Base-by-base conservation (phyloP, 2,888 invertebrate species). In the Hypolimnas misippus region DNA sequence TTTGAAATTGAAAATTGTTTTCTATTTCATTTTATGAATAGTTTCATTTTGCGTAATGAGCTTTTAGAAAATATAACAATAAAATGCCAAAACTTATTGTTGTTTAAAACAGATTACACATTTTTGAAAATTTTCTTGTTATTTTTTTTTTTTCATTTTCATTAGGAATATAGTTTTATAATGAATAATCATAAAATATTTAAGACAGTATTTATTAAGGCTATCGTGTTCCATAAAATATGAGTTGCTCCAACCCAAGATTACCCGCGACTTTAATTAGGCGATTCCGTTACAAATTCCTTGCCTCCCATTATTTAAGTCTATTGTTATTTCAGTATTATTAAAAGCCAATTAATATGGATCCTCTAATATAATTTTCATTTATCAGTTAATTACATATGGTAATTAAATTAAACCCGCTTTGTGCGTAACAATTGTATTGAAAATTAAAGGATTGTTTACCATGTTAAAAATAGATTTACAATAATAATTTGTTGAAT, bases 241-340 rank as follows among this genome's bases (percentile, higher is more conserved):
- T 62, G 25, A 57, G 38, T 49, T 57, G 52, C 57, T 35, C 17
- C 44, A 51, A 51, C 51, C 50, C 17, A 52, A 52, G 25, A 33
- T 25, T 51, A 42, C 19, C 40, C 16, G 58, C 46, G 84, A 80
- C 73, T 81, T 79, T 84, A 84, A 87, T 87, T 84, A 84, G 81
- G 75, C 79, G 81, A 86, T 87, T 83, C 81, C 84, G 84, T 87
- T 87, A 84, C 83, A 82, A 86, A 83, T 81, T 86, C 76, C 77
- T 77, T 71, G 62, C 62, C 68, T 70, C 70, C 72, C 72, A 74
- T 78, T 76, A 74, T 73, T 73, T 70, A 76, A 77, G 72, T 73
- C 76, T 80, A 76, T 81, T 79, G 76, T 78, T 71, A 73, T 71
- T 58, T 54, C 3, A 19, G n/a, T 42, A 59, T 38, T 65, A 68